A percentile compares a stretch with the other conserved stretches of the same genome.
Conservation (phyloP, 92 coral and sea anemone genomes). For the Umimayanthus kanabou region DNA sequence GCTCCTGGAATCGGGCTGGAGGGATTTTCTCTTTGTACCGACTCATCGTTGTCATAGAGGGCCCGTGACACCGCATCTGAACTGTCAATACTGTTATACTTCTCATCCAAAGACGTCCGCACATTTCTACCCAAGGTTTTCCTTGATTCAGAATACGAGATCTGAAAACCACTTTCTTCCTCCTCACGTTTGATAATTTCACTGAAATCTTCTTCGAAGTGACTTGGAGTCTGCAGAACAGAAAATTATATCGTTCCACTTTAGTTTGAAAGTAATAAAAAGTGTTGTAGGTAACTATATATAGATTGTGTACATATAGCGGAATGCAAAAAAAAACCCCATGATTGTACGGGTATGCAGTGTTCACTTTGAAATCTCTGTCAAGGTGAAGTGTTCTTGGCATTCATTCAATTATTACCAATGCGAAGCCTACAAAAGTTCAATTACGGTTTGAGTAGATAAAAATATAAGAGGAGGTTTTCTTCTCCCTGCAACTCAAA, state of each 20-base stretch:
- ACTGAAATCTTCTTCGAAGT: conserved; percentile 91
- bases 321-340: too few relatives aligned
- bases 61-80: conserved; percentile 40
- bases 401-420: too few relatives aligned
- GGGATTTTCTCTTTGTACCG: conserved; percentile 13
- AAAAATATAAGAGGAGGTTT: too few relatives aligned
- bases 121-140: conserved; percentile 65
- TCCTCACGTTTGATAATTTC: conserved; percentile 92
- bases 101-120: conserved; percentile 74
- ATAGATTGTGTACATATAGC: neutral
- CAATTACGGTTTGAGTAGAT: too few relatives aligned
- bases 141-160: conserved; percentile 62
- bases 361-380: too few relatives aligned
- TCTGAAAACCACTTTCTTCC: conserved; percentile 84
- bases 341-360: too few relatives aligned
- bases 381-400: too few relatives aligned
- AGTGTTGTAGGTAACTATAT: neutral
- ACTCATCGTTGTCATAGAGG: conserved; percentile 30
- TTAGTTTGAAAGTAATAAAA: neutral
- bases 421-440: too few relatives aligned
- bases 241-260: neutral
- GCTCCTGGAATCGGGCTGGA: neutral
- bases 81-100: conserved; percentile 56
- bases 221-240: conserved; percentile 72
- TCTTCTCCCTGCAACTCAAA: too few relatives aligned